A percentile compares a stretch with the other conserved stretches of the same genome.
Evolutionary conservation across 2,797 vertebrate genomes (phyloP).

Genomic region (Halcyon leucocephala): DNA sequence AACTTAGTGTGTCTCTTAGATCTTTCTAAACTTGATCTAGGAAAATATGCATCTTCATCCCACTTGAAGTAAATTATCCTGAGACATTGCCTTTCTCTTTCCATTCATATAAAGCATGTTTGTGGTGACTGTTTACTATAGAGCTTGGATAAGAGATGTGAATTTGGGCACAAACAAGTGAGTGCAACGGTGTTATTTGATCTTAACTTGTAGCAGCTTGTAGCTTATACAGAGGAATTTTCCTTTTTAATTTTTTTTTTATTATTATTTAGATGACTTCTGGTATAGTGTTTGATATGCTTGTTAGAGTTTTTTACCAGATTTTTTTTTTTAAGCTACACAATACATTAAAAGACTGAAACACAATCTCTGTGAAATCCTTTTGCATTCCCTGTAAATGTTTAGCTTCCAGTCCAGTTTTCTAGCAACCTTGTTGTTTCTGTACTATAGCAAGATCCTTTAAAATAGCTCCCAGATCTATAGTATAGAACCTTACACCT

Average conservation of each 20-base stretch:
- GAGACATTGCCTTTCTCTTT: background rate
- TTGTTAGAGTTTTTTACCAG: background rate
- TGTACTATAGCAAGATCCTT: background rate
- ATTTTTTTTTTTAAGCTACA: background rate
- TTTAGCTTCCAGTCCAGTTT: background rate
- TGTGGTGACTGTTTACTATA: background rate
- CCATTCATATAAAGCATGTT: background rate
- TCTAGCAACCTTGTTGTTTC: constrained; percentile 19
- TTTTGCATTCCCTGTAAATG: background rate
- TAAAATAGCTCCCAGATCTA: constrained; percentile 12
- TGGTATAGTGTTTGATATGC: background rate
- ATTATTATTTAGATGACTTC: background rate
- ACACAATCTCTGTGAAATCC: constrained; percentile 1
- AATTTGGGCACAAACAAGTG: background rate
- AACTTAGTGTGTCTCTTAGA: background rate
- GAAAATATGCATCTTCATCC: background rate
- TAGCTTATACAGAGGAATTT: background rate
- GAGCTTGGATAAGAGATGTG: background rate
- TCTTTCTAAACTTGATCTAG: background rate
- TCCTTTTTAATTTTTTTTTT: background rate
- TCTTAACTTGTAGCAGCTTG: background rate
- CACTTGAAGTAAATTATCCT: accelerated
- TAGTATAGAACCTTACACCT: constrained; percentile 15
- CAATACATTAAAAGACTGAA: background rate
- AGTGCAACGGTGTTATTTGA: background rate